Conservation (phyloP, 2,888 invertebrate species). For the Pyrrhosoma nymphula region DNA sequence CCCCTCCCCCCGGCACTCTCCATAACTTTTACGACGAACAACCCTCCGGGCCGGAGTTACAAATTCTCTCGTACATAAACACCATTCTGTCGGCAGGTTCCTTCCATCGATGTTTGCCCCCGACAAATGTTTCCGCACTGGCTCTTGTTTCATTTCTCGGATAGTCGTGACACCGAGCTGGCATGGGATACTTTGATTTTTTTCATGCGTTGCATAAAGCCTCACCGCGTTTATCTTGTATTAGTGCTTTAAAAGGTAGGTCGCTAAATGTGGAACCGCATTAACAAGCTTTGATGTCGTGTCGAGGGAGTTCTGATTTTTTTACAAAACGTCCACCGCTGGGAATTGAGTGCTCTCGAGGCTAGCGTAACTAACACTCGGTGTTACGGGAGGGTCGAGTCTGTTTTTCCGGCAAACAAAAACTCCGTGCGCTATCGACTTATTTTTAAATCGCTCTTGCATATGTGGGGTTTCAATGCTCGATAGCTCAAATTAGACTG, state of each 20-base stretch:
- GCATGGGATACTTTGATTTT: neutral
- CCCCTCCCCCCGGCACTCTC: neutral
- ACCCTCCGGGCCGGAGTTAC: neutral
- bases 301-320: neutral
- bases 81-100: neutral
- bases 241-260: neutral
- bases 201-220: neutral
- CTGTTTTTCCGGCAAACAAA: neutral
- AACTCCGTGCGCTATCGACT: neutral
- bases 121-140: neutral
- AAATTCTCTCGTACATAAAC: neutral
- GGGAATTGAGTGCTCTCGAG: neutral
- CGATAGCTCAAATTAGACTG: neutral
- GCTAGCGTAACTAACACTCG: neutral
- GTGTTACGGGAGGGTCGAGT: neutral
- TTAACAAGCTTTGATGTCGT: neutral
- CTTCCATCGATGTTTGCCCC: neutral
- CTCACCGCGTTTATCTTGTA: neutral
- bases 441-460: neutral
- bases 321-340: neutral
- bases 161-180: neutral
- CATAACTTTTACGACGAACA: neutral
- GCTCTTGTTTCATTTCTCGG: conserved; percentile 5
- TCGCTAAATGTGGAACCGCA: neutral
- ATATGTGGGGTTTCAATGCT: neutral